Base-by-base conservation (phyloP, 37 sponge, comb jelly and placozoan genomes). In the Dysidea cf. avara region DNA sequence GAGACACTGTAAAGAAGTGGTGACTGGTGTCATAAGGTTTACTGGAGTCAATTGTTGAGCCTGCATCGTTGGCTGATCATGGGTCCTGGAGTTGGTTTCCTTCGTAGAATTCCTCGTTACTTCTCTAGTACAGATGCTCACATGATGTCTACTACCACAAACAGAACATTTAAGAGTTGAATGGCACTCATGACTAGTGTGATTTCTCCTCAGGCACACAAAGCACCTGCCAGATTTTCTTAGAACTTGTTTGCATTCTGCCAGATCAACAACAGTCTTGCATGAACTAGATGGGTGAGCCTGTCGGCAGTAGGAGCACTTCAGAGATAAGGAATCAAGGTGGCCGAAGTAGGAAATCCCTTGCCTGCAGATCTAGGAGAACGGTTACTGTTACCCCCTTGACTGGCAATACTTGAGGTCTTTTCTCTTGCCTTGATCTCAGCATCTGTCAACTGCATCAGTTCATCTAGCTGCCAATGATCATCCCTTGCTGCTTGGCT, bases 131-230 rank as follows among this genome's bases (percentile, higher is more conserved):
- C 68, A 78, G 6, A 67, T 67, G 25, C 60, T 58, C 58, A 20
- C 28, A 39, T 78, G 78, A 22, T 78, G 78, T 43, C 39, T 53
- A 52, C 68, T 57, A 20, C 31, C 17, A 25, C 78, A 78, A 6
- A 7, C 18, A 38, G 3, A 28, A 39, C 78, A 78, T 4, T 47
- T 18, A 9, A 22, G 1, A 0, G 31, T 66, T 18, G 78, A 78
- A 43, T 57, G 78, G 49, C 78, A 78, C 9, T 56, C 30, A 18
- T 58, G 68, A 0, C 29, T 29, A 2, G 66, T 18, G 38, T 78
- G 78, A 18, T 56, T 68, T 38, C n/a, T 78, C 32, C 58, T 53
- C 34, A 78, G 57, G 9, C 46, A 43, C 7, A 43, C 9, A 43
- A 12, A 43, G 9, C 46, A 43, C 46, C 46, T 5, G 7, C 46